Evolutionary conservation across 2,113 vertebrate species (phyloP).

Genomic region (Megaceryle torquata): DNA sequence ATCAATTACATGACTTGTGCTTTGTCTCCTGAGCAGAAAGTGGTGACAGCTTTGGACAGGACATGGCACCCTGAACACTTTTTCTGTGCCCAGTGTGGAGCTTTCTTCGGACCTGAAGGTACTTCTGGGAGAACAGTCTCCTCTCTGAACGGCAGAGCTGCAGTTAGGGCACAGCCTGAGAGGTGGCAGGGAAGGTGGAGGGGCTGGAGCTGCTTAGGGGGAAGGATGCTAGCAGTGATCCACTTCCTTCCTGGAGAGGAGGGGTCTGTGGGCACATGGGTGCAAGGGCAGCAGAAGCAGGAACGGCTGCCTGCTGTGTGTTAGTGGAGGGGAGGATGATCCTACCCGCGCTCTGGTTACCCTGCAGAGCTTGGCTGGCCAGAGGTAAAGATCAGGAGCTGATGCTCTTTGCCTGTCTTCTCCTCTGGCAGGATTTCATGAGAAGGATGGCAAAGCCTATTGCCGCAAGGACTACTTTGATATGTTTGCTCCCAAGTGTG

Average conservation of each 20-base stretch:
- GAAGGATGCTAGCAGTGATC: neutral
- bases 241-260: neutral
- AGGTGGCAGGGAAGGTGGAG: neutral
- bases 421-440: slow-evolving; percentile 89
- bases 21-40: slow-evolving; percentile 84
- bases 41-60: slow-evolving; percentile 93
- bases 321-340: neutral
- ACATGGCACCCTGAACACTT: slow-evolving; percentile 99
- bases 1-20: neutral
- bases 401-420: neutral
- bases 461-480: slow-evolving; percentile 99
- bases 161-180: neutral
- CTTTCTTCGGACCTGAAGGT: slow-evolving; percentile 97
- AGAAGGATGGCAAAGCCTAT: slow-evolving; percentile 97
- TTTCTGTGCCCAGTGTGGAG: slow-evolving; percentile 97
- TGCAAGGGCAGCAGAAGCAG: neutral
- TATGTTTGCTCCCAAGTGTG: slow-evolving; percentile 97
- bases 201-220: neutral
- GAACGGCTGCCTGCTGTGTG: neutral
- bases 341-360: neutral
- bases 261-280: neutral
- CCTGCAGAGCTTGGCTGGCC: neutral
- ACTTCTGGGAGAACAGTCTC: neutral
- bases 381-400: neutral
- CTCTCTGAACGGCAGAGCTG: neutral